Percentiles rank a stretch among this genome's conserved stretches.
These are phyloP conservation scores for fruit fly (Drosophila melanogaster) DNA, from an alignment of 1,140 invertebrate genomes.

Conservation along the genomic window DNA sequence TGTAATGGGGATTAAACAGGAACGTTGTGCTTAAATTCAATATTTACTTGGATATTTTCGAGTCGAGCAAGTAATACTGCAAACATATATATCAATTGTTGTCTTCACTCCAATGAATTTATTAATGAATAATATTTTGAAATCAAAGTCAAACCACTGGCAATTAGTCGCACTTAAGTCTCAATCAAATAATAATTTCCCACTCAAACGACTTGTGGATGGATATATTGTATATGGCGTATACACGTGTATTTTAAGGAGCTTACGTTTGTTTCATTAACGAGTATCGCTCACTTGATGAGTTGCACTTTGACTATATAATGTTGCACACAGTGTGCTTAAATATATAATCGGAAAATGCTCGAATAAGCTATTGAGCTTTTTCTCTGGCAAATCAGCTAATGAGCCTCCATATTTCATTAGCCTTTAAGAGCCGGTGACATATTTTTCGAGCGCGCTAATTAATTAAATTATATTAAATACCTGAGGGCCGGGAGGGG, in stretches of 20 bases:
- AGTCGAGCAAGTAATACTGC: slow-evolving; percentile 4
- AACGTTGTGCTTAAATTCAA: slow-evolving; percentile 35
- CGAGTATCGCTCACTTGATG: slow-evolving; percentile 1
- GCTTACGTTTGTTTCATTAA: slow-evolving; percentile 8
- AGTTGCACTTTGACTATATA: background rate
- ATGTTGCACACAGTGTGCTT: slow-evolving; percentile 4
- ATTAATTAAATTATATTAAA: slow-evolving; percentile 51
- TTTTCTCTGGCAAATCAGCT: slow-evolving; percentile 5
- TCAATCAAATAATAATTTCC: slow-evolving; percentile 40
- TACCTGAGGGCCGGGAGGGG: slow-evolving; percentile 16
- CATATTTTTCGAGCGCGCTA: slow-evolving; percentile 33
- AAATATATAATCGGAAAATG: background rate
- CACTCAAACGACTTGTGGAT: slow-evolving; percentile 1
- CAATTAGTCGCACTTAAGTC: slow-evolving; percentile 39
- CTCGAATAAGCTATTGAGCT: background rate
- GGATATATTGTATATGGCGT: background rate
- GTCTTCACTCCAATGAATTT: slow-evolving; percentile 21
- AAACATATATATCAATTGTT: slow-evolving; percentile 34
- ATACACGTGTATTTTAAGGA: slow-evolving; percentile 4
- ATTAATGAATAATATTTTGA: slow-evolving; percentile 24
- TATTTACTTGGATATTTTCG: slow-evolving; percentile 16
- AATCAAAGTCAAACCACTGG: slow-evolving; percentile 19
- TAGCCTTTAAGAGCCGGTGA: slow-evolving; percentile 40
- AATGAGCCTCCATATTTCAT: slow-evolving; percentile 37
- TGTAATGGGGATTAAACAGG: slow-evolving; percentile 35